Evolutionary conservation across 2,113 vertebrate species (phyloP), one percentile per base, ranked within the genome.

Genomic region (Catharus bicknelli): DNA sequence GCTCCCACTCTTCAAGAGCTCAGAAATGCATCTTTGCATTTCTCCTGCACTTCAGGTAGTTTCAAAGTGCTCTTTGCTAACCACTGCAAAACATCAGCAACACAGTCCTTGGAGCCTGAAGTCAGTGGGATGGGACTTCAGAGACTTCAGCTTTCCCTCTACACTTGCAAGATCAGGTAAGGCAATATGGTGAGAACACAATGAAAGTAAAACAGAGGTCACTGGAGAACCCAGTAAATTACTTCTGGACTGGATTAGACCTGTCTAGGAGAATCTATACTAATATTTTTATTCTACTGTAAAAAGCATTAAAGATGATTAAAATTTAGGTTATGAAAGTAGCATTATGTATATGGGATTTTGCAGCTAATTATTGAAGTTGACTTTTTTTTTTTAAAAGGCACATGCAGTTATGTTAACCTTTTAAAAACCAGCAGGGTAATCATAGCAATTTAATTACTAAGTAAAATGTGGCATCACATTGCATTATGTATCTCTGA

Each of bases 361-460:
- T 70, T 67, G 40, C 66, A 94, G 38, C 26, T 84, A 82, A 87
- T 82, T 74, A 78, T 2, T 68, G 16, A 82, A 67, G 27, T n/a
- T 22, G 12, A 30, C 27, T 18, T 2, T 17, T 78, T 72, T 34
- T 36, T 84, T 85, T 53, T 14, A 43, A 50, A 78, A 78, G 47
- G 32, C 54, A 76, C 20, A 53, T 17, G 10, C 23, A 85, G 58
- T 61, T 13, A 53, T 4, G 21, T 90, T 85, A 84, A 78, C 61
- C 82, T 94, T 96, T 79, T 64, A 64, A 63, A 90, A 90, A 53
- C 42, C 36, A 90, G 70, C 27, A 88, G 53, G 17, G 27, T 55
- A 85, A 85, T 76, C 55, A 64, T 27, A 90, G 88, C 47, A 59
- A 72, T 88, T 90, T 88, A 72, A 79, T 85, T 94, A 30, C 70